Conservation (phyloP, 92 coral and sea anemone species). For the Epizoanthus fatuus region DNA sequence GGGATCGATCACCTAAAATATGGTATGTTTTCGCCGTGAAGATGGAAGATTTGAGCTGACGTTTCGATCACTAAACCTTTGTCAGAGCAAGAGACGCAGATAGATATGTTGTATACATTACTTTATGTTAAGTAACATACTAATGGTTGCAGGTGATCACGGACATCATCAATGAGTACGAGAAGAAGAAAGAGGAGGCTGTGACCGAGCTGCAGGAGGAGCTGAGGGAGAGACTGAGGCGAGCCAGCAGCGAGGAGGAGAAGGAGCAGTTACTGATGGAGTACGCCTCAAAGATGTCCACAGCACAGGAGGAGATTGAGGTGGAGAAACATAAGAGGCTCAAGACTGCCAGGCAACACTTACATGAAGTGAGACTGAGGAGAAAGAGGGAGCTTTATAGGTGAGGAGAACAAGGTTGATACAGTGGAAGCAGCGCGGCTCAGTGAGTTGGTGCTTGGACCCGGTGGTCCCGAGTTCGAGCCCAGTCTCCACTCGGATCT, state of each 20-base stretch:
- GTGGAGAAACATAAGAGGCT: constrained; percentile 85
- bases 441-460: too few relatives aligned
- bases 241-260: constrained; percentile 85
- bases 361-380: constrained; percentile 83
- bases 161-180: constrained; percentile 90
- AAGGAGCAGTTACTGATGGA: constrained; percentile 84
- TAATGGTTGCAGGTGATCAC: constrained; percentile 58
- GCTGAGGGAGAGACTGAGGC: constrained; percentile 76
- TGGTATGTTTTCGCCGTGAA: too few relatives aligned
- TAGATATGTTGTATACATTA: too few relatives aligned
- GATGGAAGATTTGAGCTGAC: too few relatives aligned
- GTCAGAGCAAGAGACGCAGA: too few relatives aligned
- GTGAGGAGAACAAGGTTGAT: constrained; percentile 57
- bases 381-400: constrained; percentile 90
- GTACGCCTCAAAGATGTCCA: constrained; percentile 85
- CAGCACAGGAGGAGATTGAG: constrained; percentile 83
- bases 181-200: constrained; percentile 86
- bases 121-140: too few relatives aligned
- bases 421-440: background rate
- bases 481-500: too few relatives aligned
- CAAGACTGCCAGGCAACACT: constrained; percentile 85
- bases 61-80: too few relatives aligned
- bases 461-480: too few relatives aligned
- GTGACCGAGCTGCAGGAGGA: constrained; percentile 78
- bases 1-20: too few relatives aligned